Evolutionary conservation across 2,113 vertebrate genomes (phyloP).

Genomic region (Antechinus stuartii): DNA sequence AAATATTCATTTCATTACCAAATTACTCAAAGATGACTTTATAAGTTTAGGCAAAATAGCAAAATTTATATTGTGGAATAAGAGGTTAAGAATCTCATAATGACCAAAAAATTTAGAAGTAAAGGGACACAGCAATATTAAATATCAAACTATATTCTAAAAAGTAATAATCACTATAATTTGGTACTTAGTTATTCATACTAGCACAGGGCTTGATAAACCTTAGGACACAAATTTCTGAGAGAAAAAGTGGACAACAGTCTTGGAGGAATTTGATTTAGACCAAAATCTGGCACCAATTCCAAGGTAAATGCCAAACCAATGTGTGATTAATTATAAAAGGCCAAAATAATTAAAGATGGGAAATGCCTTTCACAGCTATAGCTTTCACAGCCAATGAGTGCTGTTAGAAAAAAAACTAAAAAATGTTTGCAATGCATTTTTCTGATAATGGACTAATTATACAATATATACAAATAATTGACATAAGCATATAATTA

Average conservation of each 20-base stretch:
- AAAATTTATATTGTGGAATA: background rate
- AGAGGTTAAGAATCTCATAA: background rate
- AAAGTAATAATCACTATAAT: too few relatives aligned
- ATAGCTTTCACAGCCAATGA: background rate
- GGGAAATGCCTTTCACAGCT: background rate
- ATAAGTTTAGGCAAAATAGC: background rate
- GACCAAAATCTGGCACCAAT: background rate
- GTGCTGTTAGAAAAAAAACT: background rate
- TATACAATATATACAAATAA: background rate
- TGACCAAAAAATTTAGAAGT: background rate
- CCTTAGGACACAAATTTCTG: too few relatives aligned
- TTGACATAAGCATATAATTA: background rate
- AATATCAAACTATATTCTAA: too few relatives aligned
- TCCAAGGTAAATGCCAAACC: background rate
- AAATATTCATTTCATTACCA: too few relatives aligned
- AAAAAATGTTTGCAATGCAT: background rate
- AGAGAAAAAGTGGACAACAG: too few relatives aligned
- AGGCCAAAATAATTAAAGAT: background rate
- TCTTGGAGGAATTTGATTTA: too few relatives aligned
- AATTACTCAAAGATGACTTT: too few relatives aligned
- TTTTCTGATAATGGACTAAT: background rate
- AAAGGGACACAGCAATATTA: too few relatives aligned
- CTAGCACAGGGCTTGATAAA: too few relatives aligned
- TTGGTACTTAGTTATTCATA: too few relatives aligned
- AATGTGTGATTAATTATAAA: background rate